Evolutionary conservation across 1,140 invertebrate species (phyloP), one percentile per base, ranked within the genome.

Genomic region (Leptestheria dahalacensis): DNA sequence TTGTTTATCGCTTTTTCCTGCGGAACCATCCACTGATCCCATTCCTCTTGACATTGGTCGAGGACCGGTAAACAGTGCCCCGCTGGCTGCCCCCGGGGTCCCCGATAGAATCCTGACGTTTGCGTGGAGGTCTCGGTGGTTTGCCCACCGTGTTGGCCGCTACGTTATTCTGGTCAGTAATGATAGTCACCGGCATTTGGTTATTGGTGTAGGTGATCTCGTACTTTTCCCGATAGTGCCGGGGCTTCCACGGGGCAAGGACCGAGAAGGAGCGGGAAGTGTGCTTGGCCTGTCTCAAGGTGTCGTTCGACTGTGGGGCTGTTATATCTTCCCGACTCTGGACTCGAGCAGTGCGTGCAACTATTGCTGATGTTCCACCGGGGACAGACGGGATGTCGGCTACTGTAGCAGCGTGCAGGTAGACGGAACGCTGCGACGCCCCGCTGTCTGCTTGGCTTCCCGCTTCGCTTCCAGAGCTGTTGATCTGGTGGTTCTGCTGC

Each of bases 191-290:
- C 60, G 20, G 53, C 47, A 48, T 61, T 29, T 53, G 62, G 51
- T 55, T 65, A 59, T 66, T 65, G 53, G 66, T 83, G 71, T 88
- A 88, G 67, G 87, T 84, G 18, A 88, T 84, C 71, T 88, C 84
- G 68, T 82, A 81, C 52, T 78, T 78, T 65, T 86, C 83, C 62
- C 77, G 76, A 64, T 81, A 79, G 65, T 84, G 79, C 48, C 81
- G 77, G 1, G 86, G 86, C 59, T 81, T 82, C 86, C 86, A 90
- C 1, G 87, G 86, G 1, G 86, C 84, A 61, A 88, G 75, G 48
- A 89, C 81, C 2, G 85, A 88, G 61, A 89, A 85, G 28, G 85
- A 88, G 46, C 86, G 79, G 1, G 85, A 85, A n/a, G 88, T 79
- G 18, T 81, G 86, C 60, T 79, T 72, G 15, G 58, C 48, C 71